Evolutionary conservation across 2,797 vertebrate genomes (phyloP).

Genomic region (Schizopygopsis pylzovi): DNA sequence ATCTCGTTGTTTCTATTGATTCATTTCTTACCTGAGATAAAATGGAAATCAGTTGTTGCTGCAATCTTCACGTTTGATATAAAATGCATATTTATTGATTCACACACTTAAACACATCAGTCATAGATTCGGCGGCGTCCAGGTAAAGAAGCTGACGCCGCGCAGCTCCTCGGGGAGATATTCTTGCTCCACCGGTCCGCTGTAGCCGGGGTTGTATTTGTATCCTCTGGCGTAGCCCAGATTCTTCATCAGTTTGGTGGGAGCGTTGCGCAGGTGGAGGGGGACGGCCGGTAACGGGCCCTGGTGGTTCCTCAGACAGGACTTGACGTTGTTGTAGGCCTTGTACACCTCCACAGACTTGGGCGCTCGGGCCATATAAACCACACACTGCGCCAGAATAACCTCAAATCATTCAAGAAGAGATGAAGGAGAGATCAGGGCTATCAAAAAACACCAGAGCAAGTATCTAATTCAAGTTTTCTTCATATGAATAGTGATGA

Average conservation of each 20-base stretch:
- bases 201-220: constrained; percentile 91
- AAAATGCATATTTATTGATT: not conserved
- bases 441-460: no score
- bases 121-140: constrained; percentile 65
- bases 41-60: not conserved
- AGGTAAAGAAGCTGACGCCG: constrained; percentile 84
- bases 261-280: constrained; percentile 91
- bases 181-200: constrained; percentile 84
- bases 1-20: not conserved
- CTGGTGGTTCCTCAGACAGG: constrained; percentile 86
- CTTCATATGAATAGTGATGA: not conserved
- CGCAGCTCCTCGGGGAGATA: constrained; percentile 89
- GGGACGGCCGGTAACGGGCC: constrained; percentile 93
- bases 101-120: not conserved
- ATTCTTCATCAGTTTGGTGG: constrained; percentile 92
- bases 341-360: constrained; percentile 91
- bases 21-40: not conserved
- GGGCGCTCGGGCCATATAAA: constrained; percentile 90
- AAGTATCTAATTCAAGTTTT: not conserved
- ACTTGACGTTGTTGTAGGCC: constrained; percentile 89
- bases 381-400: constrained; percentile 92
- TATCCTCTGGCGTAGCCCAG: constrained; percentile 92
- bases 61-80: not conserved
- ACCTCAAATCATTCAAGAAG: constrained; percentile 76
- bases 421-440: not conserved